Evolutionary conservation across 2,113 vertebrate species (phyloP).

Genomic region (Cyprinodon tularosa): DNA sequence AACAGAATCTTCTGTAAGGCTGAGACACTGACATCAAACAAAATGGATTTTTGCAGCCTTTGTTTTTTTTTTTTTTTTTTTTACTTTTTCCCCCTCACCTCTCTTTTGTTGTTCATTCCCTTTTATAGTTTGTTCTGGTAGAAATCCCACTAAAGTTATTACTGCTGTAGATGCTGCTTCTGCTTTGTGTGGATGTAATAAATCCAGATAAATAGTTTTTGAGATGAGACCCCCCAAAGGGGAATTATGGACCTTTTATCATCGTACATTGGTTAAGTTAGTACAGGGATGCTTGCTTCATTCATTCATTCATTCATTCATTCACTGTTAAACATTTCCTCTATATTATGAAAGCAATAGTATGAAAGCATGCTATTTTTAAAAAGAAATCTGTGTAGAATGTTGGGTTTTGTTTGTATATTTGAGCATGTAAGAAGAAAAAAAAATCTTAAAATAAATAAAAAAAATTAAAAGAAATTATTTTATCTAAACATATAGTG

Average conservation of each 20-base stretch:
- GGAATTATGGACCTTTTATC: not conserved
- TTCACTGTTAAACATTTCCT: not conserved
- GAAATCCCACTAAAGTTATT: constrained; percentile 56
- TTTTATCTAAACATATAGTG: no score
- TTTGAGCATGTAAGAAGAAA: no score
- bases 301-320: not conserved
- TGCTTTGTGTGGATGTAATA: constrained; percentile 54
- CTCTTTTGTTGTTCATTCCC: constrained; percentile 54
- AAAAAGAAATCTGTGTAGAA: no score
- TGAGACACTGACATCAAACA: constrained; percentile 80
- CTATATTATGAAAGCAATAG: not conserved
- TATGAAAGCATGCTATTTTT: not conserved
- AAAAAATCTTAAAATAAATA: no score
- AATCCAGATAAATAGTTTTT: constrained; percentile 36
- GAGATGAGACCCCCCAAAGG: constrained; percentile 21
- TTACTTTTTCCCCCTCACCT: constrained; percentile 27
- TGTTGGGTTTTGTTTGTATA: no score
- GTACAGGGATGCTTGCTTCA: not conserved
- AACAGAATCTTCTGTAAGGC: constrained; percentile 58
- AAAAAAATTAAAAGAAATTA: no score
- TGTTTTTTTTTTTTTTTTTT: constrained; percentile 23
- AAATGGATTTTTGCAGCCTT: constrained; percentile 78
- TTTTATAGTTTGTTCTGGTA: constrained; percentile 21
- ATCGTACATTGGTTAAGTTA: not conserved
- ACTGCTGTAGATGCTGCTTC: constrained; percentile 34